Percentiles rank a stretch among this genome's conserved stretches.
Conservation (phyloP, 37 sponge, comb jelly and placozoan species). For the Aphrocallistes beatrix region DNA sequence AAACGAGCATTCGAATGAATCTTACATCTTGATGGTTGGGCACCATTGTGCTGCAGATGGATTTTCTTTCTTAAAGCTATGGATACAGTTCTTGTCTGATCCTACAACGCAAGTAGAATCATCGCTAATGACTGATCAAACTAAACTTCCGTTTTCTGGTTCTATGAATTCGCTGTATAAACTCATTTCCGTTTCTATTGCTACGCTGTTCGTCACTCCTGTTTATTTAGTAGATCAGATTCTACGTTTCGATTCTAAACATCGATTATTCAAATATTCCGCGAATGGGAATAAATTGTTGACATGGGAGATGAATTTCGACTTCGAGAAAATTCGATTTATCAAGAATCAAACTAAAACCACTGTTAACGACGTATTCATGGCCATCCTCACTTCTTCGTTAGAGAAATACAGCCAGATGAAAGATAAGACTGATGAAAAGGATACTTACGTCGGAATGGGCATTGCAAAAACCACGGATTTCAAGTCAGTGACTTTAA, state of each 20-base stretch:
- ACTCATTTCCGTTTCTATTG: not conserved
- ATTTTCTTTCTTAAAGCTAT: not conserved
- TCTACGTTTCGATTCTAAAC: not conserved
- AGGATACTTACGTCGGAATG: not conserved
- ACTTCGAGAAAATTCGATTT: conserved; percentile 10
- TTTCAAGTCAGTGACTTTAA: not conserved
- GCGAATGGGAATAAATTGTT: not conserved
- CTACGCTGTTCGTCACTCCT: not conserved
- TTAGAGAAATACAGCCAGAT: not conserved
- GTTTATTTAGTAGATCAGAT: not conserved
- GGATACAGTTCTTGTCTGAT: not conserved
- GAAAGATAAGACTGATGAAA: not conserved
- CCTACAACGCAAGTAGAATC: not conserved
- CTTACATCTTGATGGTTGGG: not conserved
- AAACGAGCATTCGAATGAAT: not conserved
- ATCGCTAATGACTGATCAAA: not conserved
- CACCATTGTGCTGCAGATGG: conserved; percentile 9
- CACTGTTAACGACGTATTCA: not conserved
- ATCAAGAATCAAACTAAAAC: conserved; percentile 2
- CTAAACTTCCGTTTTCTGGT: not conserved
- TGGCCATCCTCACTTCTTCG: not conserved
- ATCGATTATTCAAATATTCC: not conserved
- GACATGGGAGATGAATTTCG: not conserved
- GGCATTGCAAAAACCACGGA: not conserved
- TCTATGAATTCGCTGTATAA: not conserved